Percentiles rank a stretch among this genome's conserved stretches.
Conservation (phyloP, 2,797 vertebrate species). For the Myotis vivesi region DNA sequence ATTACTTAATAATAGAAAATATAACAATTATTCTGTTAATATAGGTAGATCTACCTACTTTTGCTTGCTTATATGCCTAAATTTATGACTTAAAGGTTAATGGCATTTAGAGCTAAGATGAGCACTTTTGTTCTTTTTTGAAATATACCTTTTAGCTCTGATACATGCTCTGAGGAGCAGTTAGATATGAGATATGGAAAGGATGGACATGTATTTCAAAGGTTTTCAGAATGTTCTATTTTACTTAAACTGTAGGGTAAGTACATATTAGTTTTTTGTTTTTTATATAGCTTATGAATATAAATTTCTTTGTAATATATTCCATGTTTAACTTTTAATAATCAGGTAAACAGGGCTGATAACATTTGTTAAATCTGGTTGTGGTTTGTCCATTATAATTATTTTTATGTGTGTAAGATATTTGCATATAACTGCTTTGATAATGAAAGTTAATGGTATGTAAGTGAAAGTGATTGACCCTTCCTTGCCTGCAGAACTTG, state of each 20-base stretch:
- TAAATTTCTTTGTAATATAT: conserved; percentile 23
- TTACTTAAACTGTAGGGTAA: conserved; percentile 18
- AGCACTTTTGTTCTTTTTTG: conserved; percentile 13
- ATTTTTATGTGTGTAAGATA: neutral
- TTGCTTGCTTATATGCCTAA: neutral
- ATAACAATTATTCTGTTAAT: neutral
- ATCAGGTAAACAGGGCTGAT: neutral
- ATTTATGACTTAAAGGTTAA: conserved; percentile 31
- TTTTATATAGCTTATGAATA: conserved; percentile 28
- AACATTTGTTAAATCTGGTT: conserved; percentile 42
- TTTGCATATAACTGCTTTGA: conserved; percentile 31
- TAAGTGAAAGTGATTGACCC: conserved; percentile 26
- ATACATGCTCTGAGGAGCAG: neutral
- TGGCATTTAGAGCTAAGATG: conserved; percentile 38
- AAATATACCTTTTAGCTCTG: neutral
- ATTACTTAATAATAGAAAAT: conserved; percentile 43
- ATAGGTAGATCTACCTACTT: neutral
- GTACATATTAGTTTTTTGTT: neutral
- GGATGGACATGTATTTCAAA: neutral
- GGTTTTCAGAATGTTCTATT: neutral
- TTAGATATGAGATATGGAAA: neutral
- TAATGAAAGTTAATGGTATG: conserved; percentile 26
- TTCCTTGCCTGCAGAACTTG: conserved; percentile 89
- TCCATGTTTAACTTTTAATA: conserved; percentile 38
- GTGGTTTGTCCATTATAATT: conserved; percentile 15